Evolutionary conservation across 2,113 vertebrate genomes (phyloP).

Genomic region (Dromaius novaehollandiae): DNA sequence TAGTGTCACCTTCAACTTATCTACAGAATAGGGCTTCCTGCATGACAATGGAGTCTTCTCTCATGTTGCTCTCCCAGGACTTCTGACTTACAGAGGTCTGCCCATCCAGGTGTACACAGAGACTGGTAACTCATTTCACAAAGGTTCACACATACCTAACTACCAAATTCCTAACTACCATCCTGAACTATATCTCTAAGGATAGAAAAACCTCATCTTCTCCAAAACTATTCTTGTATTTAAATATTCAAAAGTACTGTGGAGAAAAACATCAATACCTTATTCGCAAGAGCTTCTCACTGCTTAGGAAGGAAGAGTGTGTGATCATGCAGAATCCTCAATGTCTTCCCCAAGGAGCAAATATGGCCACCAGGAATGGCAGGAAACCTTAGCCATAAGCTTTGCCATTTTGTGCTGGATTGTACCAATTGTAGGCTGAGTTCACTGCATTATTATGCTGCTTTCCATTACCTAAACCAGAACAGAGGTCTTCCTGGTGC

Average conservation of each 20-base stretch:
- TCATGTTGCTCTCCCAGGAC: not conserved
- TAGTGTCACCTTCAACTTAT: not conserved
- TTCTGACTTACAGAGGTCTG: not conserved
- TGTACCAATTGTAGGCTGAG: not conserved
- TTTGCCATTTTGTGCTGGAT: not conserved
- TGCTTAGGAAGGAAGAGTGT: not conserved
- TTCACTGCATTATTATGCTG: not conserved
- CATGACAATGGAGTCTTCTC: not conserved
- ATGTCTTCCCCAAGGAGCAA: not conserved
- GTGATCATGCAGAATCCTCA: not conserved
- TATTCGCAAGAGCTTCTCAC: not conserved
- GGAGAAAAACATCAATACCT: not conserved
- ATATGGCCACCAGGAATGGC: not conserved
- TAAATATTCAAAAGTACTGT: not conserved
- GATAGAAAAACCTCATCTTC: not conserved
- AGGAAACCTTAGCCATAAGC: not conserved
- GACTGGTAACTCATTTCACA: not conserved
- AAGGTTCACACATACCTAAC: fast-evolving
- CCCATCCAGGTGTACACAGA: not conserved
- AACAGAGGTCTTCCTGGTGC: not conserved
- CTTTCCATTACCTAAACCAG: not conserved
- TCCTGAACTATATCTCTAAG: not conserved
- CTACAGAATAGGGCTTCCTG: not conserved
- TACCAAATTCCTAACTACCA: not conserved
- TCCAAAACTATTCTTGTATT: not conserved